phyloP scores from a whole-genome alignment of 2,888 invertebrate genomes.

The Ectemnius cavifrons region DNA sequence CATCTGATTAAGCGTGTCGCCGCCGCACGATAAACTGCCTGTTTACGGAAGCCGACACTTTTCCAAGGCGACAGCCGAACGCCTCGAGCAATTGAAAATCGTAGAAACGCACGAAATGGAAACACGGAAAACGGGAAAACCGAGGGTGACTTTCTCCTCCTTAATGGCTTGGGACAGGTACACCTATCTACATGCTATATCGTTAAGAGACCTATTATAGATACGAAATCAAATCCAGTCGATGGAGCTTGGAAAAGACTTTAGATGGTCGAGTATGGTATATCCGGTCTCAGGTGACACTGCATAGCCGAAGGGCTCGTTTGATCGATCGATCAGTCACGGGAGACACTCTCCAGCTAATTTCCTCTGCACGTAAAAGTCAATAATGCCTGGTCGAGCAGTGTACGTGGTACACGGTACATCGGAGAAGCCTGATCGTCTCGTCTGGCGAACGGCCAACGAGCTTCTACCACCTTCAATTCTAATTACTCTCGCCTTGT shows the following conservation, averaged over 20 bases:
- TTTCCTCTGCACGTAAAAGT: neutral
- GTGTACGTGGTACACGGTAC: neutral
- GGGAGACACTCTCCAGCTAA: neutral
- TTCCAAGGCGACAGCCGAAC: neutral
- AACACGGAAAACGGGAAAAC: conserved; percentile 1
- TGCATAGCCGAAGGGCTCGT: neutral
- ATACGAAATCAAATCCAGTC: neutral
- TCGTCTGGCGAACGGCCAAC: neutral
- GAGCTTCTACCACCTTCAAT: neutral
- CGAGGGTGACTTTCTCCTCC: neutral
- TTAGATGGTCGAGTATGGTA: too few species aligned
- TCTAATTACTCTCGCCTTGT: conserved; percentile 4
- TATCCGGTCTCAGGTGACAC: neutral
- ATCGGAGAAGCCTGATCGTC: neutral
- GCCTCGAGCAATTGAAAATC: neutral
- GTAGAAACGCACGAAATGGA: neutral
- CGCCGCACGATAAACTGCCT: neutral
- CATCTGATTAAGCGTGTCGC: neutral
- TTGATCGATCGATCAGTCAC: conserved; percentile 7
- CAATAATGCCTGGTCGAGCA: neutral
- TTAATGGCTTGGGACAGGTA: neutral
- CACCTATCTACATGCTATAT: neutral
- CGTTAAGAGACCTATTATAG: neutral
- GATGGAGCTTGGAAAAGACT: neutral
- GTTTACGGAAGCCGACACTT: conserved; percentile 5